A percentile compares a stretch with the other conserved stretches of the same genome.
Evolutionary conservation across 2,797 vertebrate genomes (phyloP).

Genomic region (Jordanella pulchra): DNA sequence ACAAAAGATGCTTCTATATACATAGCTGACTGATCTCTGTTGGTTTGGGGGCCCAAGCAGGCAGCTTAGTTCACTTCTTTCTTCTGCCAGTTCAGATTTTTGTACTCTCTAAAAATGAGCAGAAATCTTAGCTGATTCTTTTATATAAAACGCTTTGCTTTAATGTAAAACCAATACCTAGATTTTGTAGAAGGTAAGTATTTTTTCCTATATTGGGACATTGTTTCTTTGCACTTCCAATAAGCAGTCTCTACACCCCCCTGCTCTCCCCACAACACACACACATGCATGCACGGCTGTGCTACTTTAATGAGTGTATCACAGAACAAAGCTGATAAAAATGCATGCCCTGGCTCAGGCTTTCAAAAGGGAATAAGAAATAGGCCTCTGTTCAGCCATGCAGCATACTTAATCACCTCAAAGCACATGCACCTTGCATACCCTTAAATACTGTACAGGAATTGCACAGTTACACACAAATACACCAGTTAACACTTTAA

Average conservation of each 20-base stretch:
- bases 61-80: not conserved
- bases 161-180: constrained; percentile 13
- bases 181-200: constrained; percentile 18
- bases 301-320: constrained; percentile 74
- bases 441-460: constrained; percentile 38
- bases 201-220: constrained; percentile 37
- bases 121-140: constrained; percentile 12
- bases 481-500: not conserved
- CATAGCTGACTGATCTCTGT: not conserved
- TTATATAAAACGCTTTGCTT: constrained; percentile 12
- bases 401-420: constrained; percentile 62
- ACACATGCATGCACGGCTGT: constrained; percentile 26
- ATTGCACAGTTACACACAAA: not conserved
- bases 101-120: constrained; percentile 3
- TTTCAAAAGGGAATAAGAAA: constrained; percentile 79
- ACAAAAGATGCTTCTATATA: not conserved
- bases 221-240: constrained; percentile 52
- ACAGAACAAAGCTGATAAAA: constrained; percentile 77
- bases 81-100: not conserved
- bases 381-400: constrained; percentile 59
- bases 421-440: constrained; percentile 36
- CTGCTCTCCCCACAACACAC: constrained; percentile 8
- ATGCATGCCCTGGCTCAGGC: constrained; percentile 63
- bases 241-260: constrained; percentile 41
- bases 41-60: not conserved